Conservation (phyloP, 2,797 vertebrate species). For the Loriculus beryllinus region DNA sequence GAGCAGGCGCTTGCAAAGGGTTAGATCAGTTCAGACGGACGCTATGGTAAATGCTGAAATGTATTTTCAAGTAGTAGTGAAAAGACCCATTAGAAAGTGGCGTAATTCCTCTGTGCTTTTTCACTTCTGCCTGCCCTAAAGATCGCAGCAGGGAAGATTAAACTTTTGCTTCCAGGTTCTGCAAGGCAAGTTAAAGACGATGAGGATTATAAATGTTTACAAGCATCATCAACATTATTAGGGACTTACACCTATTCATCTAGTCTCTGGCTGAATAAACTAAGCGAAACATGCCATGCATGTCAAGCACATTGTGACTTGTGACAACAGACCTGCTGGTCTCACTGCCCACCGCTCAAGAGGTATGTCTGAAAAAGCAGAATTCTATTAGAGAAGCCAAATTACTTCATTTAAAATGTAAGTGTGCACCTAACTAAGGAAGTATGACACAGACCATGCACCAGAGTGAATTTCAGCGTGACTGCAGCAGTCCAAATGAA, state of each 20-base stretch:
- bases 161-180: neutral
- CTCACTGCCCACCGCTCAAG: neutral
- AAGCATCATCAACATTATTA: neutral
- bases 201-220: neutral
- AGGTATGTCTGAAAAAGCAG: neutral
- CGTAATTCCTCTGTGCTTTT: neutral
- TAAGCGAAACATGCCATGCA: neutral
- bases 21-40: neutral
- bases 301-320: neutral
- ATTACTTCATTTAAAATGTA: neutral
- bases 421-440: neutral
- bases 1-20: neutral
- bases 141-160: neutral
- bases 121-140: neutral
- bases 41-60: neutral
- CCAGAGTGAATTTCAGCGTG: neutral
- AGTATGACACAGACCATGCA: neutral
- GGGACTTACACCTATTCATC: neutral
- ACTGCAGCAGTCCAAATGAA: neutral
- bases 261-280: neutral
- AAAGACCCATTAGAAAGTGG: neutral
- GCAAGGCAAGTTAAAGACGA: neutral
- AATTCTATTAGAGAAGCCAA: neutral
- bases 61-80: neutral
- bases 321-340: neutral